Percentiles rank a stretch among this genome's conserved stretches.
These are phyloP conservation scores for Erpobdella octoculata DNA, from an alignment of 2,888 invertebrate genomes.

Conservation along the genomic window DNA sequence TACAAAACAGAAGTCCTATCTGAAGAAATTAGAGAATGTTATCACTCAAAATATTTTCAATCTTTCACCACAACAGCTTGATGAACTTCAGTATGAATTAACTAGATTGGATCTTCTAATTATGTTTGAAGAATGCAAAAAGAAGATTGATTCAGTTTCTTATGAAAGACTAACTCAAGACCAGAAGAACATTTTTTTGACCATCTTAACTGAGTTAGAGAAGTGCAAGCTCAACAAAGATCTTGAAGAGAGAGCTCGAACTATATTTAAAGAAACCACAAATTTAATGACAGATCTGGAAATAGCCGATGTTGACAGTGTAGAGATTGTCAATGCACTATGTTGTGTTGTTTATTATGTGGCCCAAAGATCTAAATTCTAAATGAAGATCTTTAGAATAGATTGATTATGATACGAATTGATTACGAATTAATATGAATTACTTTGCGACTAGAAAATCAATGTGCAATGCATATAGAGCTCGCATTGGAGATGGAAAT, in stretches of 20 bases:
- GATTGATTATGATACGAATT: too few relatives aligned
- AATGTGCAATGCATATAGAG: conserved; percentile 60
- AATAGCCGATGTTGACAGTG: conserved; percentile 54
- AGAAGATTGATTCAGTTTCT: background rate
- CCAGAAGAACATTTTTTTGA: background rate
- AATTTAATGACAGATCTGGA: conserved; percentile 35
- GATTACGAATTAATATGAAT: too few relatives aligned
- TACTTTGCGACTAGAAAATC: conserved; percentile 57
- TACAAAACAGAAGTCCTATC: background rate
- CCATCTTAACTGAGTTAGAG: background rate
- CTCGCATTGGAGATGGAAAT: conserved; percentile 55
- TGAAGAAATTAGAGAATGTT: background rate
- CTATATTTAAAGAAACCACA: background rate
- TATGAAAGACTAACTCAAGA: background rate
- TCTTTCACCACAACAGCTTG: conserved; percentile 32
- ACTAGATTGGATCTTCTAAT: conserved; percentile 20
- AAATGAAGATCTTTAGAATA: too few relatives aligned
- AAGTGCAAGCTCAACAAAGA: conserved; percentile 9
- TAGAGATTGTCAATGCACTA: conserved; percentile 59
- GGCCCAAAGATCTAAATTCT: too few relatives aligned
- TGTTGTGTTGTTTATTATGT: too few relatives aligned
- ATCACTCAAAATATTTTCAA: background rate
- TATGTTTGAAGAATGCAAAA: background rate
- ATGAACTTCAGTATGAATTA: conserved; percentile 27
- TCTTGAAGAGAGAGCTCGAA: background rate